These are phyloP conservation scores for Chaetops frenatus DNA, from an alignment of 2,113 vertebrate genomes.

Conservation along the genomic window DNA sequence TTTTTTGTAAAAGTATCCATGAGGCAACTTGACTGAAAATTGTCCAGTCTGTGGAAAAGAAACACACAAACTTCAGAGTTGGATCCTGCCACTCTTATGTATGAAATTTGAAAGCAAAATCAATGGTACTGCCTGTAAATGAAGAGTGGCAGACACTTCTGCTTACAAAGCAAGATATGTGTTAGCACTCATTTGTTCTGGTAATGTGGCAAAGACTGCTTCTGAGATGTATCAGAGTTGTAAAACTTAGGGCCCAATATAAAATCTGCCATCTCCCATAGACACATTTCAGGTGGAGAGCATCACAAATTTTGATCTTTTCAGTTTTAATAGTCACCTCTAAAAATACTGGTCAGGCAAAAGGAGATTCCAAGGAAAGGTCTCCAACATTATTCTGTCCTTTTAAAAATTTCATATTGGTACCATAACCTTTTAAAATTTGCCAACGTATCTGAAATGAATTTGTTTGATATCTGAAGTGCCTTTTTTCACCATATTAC, in stretches of 20 bases:
- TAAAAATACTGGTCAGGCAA: neutral
- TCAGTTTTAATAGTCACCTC: neutral
- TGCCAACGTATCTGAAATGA: neutral
- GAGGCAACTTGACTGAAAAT: neutral
- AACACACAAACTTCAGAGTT: neutral
- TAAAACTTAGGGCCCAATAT: neutral
- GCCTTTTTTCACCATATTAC: neutral
- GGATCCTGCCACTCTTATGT: neutral
- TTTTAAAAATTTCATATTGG: neutral
- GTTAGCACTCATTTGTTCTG: neutral
- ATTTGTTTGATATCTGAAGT: neutral
- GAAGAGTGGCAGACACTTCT: neutral
- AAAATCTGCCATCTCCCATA: neutral
- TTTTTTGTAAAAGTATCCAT: neutral
- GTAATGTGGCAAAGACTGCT: neutral
- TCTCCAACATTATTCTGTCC: neutral
- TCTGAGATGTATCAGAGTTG: neutral
- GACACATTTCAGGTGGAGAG: neutral
- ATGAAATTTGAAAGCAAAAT: neutral
- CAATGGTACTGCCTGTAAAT: neutral
- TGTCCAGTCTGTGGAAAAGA: neutral
- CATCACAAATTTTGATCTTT: neutral
- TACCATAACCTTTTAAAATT: neutral
- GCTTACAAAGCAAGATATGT: neutral
- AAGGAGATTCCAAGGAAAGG: neutral